Base-by-base conservation (phyloP, 2,797 vertebrate species). In the Phrynocephalus vlangalii region DNA sequence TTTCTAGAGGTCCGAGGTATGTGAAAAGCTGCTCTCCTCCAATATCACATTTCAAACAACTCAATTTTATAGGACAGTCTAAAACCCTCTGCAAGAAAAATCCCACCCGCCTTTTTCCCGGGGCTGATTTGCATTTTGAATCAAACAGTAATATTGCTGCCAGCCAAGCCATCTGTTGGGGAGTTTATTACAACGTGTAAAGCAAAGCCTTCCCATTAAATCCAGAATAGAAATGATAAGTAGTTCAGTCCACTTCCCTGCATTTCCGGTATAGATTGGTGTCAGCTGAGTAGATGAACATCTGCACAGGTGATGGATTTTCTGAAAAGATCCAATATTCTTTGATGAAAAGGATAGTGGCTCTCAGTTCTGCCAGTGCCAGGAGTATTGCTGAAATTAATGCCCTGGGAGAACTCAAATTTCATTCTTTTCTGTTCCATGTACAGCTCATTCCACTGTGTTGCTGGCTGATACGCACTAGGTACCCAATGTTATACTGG, bases 161-260 rank as follows among this genome's bases (percentile, higher is more conserved):
- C 87, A 88, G 70, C 83, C 87, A 85, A 85, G 83, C 83, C 87
- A 88, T 88, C 87, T 88, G 87, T 48, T 81, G 44, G 78, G 77
- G 83, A 80, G 78, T 85, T 63, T 85, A 88, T 85, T 85, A 81
- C 63, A 71, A 73, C 82, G 44, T 85, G 78, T 88, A 85, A 88
- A 70, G 70, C 78, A 88, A 88, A 80, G 22, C 75, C 87, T 84
- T 84, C 83, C 87, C 56, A 80, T 85, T 84, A 88, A 82, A 76
- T 68, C 44, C 56, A 85, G 77, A 67, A 20, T 26, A 68, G n/a
- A 71, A 30, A 81, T 68, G 83, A 83, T 87, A 56, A 83, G 30
- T 56, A 76, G 10, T 15, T 52, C 18, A 33, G 56, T 33, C 38
- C 83, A 52, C 30, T 52, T 24, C 50, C 78, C 26, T 20, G 44